phyloP scores from a whole-genome alignment of 2,113 vertebrate species.

The Elaphurus davidianus region DNA sequence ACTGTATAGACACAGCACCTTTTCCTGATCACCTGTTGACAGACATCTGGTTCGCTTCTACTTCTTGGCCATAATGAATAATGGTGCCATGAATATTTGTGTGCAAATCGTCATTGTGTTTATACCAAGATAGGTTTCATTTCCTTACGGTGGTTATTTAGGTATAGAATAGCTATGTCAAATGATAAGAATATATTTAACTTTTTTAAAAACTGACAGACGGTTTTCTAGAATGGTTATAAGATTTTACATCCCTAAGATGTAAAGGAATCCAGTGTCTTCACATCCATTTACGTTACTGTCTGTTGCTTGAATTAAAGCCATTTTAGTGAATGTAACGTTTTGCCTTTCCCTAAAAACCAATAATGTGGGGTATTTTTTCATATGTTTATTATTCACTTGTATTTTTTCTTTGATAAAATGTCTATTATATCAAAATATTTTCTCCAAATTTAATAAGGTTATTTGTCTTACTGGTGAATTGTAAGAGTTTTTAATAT shows the following conservation, averaged over 20 bases:
- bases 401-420: not conserved
- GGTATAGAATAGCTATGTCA: not conserved
- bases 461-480: not conserved
- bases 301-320: not conserved
- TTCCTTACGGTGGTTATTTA: not conserved
- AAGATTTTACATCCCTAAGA: not conserved
- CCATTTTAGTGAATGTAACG: not conserved
- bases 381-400: not conserved
- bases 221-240: not conserved
- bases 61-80: not conserved
- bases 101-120: not conserved
- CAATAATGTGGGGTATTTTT: not conserved
- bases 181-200: not conserved
- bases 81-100: not conserved
- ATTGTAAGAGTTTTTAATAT: not conserved
- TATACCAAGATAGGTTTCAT: not conserved
- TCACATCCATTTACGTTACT: not conserved
- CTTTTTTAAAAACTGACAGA: not conserved
- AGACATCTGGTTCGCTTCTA: not conserved
- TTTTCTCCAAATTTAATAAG: not conserved
- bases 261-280: not conserved
- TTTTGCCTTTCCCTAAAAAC: not conserved
- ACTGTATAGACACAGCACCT: not conserved
- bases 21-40: not conserved
- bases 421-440: not conserved